A percentile compares a stretch with the other conserved stretches of the same genome.
These are phyloP conservation scores for Drosophila kohkoa DNA, from an alignment of 1,140 invertebrate species.

Conservation along the genomic window DNA sequence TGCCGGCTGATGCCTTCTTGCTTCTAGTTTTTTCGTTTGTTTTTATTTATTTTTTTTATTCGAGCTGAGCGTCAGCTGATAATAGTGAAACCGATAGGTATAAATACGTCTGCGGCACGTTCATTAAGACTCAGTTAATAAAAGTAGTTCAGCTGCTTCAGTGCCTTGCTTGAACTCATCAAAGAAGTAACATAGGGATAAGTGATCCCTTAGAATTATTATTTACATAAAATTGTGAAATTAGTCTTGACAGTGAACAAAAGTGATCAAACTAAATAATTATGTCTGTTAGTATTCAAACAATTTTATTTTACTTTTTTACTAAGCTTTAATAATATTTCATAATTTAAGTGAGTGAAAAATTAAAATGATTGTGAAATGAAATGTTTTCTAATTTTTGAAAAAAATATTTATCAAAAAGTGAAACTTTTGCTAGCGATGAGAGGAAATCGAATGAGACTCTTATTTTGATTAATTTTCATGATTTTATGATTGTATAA, in stretches of 20 bases:
- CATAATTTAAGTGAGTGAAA: too few relatives aligned
- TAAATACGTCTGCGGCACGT: slow-evolving; percentile 48
- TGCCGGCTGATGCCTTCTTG: slow-evolving; percentile 14
- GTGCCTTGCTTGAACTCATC: slow-evolving; percentile 14
- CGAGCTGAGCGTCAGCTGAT: slow-evolving; percentile 52
- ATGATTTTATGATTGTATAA: not conserved
- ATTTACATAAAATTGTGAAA: not conserved
- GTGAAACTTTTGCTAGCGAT: too few relatives aligned
- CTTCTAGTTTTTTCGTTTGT: slow-evolving; percentile 25
- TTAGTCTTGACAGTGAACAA: slow-evolving; percentile 12
- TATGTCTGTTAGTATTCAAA: slow-evolving; percentile 62
- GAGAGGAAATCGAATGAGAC: too few relatives aligned
- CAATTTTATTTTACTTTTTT: not conserved
- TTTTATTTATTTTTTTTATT: slow-evolving; percentile 28
- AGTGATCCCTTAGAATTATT: slow-evolving; percentile 11
- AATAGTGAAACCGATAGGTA: slow-evolving; percentile 56
- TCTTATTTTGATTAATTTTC: too few relatives aligned
- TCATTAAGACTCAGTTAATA: slow-evolving; percentile 57
- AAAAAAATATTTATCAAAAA: too few relatives aligned
- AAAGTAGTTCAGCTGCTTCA: slow-evolving; percentile 34
- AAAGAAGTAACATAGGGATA: slow-evolving; percentile 9
- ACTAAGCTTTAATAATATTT: too few relatives aligned
- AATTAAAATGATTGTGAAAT: too few relatives aligned
- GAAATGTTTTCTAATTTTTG: too few relatives aligned
- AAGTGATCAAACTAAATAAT: not conserved